Percentiles rank a stretch among this genome's conserved stretches.
Conservation (phyloP, 2,113 vertebrate species). For the Rhinoderma darwinii region DNA sequence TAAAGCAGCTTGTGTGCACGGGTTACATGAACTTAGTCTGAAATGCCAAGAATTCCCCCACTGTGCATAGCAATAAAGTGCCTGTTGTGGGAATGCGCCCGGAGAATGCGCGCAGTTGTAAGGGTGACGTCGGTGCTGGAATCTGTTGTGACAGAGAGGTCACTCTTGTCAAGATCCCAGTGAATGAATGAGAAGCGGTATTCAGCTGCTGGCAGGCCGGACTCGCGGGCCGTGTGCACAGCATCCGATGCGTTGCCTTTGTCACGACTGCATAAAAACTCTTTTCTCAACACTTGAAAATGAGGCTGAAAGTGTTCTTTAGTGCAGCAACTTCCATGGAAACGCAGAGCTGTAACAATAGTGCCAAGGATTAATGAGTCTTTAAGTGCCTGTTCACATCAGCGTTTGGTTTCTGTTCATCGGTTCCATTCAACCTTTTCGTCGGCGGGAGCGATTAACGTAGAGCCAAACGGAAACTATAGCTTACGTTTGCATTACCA, state of each 20-base stretch:
- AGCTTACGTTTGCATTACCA: no score
- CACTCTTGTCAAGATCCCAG: constrained; percentile 13
- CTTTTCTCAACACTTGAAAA: constrained; percentile 40
- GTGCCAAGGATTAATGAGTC: neutral
- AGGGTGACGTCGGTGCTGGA: constrained; percentile 21
- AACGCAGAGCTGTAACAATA: neutral
- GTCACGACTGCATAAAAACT: constrained; percentile 15
- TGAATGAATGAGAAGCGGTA: constrained; percentile 33
- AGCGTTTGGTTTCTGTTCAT: no score
- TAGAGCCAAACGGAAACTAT: no score
- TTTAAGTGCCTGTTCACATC: no score
- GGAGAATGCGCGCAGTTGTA: constrained; percentile 9
- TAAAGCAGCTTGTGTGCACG: constrained; percentile 51
- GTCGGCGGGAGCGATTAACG: no score
- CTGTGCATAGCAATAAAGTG: constrained; percentile 28
- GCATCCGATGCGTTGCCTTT: neutral
- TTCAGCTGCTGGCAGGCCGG: constrained; percentile 19
- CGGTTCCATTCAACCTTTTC: no score
- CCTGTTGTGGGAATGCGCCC: constrained; percentile 29
- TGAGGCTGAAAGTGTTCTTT: constrained; percentile 15
- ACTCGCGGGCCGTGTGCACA: neutral
- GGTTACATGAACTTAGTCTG: constrained; percentile 4
- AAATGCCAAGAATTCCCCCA: constrained; percentile 45
- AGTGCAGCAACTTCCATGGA: constrained; percentile 17
- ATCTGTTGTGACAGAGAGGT: constrained; percentile 47